Evolutionary conservation across 2,888 invertebrate species (phyloP).

Genomic region (Sinohyriopsis cumingii): DNA sequence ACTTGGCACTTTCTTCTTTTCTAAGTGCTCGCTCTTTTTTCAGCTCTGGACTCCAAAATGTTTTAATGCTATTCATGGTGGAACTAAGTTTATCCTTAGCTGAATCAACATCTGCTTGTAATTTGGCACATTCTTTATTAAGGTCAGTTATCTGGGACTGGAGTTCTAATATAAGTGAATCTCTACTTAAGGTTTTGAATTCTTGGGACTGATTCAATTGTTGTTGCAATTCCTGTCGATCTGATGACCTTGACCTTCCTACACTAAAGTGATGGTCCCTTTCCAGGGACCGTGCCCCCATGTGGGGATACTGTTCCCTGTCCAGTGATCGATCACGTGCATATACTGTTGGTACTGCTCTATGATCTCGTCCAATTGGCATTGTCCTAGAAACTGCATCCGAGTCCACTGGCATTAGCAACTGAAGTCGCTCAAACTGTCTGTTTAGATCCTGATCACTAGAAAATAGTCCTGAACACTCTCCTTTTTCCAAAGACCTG

Average conservation of each 20-base stretch:
- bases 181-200: constrained; percentile 49
- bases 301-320: constrained; percentile 71
- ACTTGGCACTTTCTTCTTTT: constrained; percentile 98
- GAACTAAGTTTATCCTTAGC: constrained; percentile 98
- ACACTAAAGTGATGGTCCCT: constrained; percentile 58
- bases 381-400: constrained; percentile 35
- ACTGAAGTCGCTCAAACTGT: constrained; percentile 49
- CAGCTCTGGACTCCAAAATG: constrained; percentile 99
- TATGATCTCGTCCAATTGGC: constrained; percentile 31
- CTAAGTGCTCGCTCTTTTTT: constrained; percentile 97
- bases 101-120: constrained; percentile 74
- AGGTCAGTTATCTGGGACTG: constrained; percentile 91
- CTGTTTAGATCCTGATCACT: constrained; percentile 70
- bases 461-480: constrained; percentile 35
- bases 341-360: constrained; percentile 34
- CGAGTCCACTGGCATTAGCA: constrained; percentile 38
- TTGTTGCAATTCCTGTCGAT: constrained; percentile 55
- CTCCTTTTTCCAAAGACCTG: constrained; percentile 59
- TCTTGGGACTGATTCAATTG: constrained; percentile 46
- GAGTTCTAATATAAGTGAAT: constrained; percentile 68
- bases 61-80: constrained; percentile 99
- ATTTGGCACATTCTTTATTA: constrained; percentile 90
- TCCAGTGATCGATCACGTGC: constrained; percentile 79
- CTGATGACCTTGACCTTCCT: constrained; percentile 59
- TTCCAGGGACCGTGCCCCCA: constrained; percentile 69